Evolutionary conservation across 2,888 invertebrate species (phyloP), one percentile per base, ranked within the genome.

Genomic region (Strigamia transsilvanica): DNA sequence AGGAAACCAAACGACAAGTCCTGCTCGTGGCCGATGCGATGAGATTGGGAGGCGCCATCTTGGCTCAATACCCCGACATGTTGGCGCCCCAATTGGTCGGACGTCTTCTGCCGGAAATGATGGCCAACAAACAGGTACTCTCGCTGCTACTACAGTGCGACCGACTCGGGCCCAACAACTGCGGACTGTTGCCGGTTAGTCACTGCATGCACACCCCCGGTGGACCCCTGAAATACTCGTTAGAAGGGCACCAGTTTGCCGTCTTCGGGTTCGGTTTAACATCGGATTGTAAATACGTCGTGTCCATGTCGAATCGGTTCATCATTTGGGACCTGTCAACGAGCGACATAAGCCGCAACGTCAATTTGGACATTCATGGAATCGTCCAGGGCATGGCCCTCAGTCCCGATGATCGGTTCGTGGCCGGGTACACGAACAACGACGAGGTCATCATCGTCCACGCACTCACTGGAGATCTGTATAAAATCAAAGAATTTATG

Each of bases 151-250:
- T 93, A 82, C 97, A 98, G 85, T 99, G 98, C 87, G 97, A 98
- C 87, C 91, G 91, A 23, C 93, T 94, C 86, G 98, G 98, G 0
- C 93, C 95, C 42, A 91, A 92, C 79, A 93, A 98, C 86, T 98
- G 97, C 86, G 94, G 98, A 0, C 88, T 99, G 80, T 90, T 98
- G 85, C 98, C 99, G 0, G 92, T 95, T 0, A 97, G 97, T 88
- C 98, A 99, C 87, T 98, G 98, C 86, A 90, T 98, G 84, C 98
- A 99, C 87, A 98, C 99, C 0, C 99, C 99, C n/a, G 99, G 99
- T 77, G 99, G 99, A 1, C 99, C 99, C 0, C 89, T 99, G 6
- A 98, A 99, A 93, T 99, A 97, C 87, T 98, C 98, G 0, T 89
- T 99, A 77, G 99, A 99, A 90, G 99, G 98, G 0, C 99, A 99